These are phyloP conservation scores for Drosophila burlai DNA, from an alignment of 1,140 invertebrate species.

Conservation along the genomic window DNA sequence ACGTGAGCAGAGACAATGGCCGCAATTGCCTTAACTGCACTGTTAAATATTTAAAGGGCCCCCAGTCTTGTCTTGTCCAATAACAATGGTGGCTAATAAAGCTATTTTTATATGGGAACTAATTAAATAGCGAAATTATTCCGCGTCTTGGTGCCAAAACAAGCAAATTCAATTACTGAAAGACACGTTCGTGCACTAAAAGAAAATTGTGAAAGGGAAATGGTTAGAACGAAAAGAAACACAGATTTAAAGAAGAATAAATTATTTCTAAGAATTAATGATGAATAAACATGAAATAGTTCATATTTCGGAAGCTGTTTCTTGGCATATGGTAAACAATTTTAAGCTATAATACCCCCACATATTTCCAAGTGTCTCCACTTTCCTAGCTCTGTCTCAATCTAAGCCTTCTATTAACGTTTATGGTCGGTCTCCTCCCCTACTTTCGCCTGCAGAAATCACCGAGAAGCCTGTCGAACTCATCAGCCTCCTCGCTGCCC, in stretches of 20 bases:
- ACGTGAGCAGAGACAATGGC: constrained; percentile 20
- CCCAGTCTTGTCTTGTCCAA: not conserved
- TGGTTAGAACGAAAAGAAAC: not conserved
- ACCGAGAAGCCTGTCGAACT: constrained; percentile 86
- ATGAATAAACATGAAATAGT: not conserved
- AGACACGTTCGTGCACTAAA: constrained; percentile 5
- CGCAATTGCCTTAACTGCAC: constrained; percentile 20
- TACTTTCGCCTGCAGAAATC: constrained; percentile 82
- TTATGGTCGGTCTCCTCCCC: constrained; percentile 26
- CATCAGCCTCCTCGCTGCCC: constrained; percentile 83
- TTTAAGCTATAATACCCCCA: no score
- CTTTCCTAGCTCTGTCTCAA: not conserved
- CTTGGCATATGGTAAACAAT: no score
- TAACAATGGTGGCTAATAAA: constrained; percentile 48
- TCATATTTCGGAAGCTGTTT: not conserved
- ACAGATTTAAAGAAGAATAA: not conserved
- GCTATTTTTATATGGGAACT: constrained; percentile 65
- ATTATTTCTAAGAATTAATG: not conserved
- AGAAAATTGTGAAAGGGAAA: not conserved
- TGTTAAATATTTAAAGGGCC: constrained; percentile 45
- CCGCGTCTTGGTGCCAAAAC: constrained; percentile 21
- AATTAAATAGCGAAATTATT: constrained; percentile 55
- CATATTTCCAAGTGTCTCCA: constrained; percentile 3
- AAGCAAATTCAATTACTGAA: constrained; percentile 56
- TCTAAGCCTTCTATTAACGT: constrained; percentile 68